phyloP scores from a whole-genome alignment of 2,888 invertebrate species.

The Notocelia uddmanniana region DNA sequence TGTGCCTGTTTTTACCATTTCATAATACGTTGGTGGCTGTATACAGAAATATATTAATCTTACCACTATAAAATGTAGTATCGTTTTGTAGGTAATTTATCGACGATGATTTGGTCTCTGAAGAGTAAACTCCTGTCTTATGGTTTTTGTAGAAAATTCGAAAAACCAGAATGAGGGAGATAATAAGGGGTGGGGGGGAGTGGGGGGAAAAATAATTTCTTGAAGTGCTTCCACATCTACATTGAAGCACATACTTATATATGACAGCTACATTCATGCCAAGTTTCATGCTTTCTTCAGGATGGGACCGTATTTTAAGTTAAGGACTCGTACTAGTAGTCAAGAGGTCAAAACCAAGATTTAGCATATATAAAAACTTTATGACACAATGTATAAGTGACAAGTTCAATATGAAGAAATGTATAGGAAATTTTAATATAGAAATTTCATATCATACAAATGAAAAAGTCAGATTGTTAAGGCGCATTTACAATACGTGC shows the following conservation, averaged over 20 bases:
- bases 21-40: conserved; percentile 36
- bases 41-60: conserved; percentile 13
- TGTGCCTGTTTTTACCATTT: conserved; percentile 39
- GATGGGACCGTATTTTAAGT: conserved; percentile 38
- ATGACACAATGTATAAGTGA: too few species aligned
- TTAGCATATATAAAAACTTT: too few species aligned
- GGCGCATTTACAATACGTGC: too few species aligned
- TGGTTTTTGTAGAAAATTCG: background rate
- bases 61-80: background rate
- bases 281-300: conserved; percentile 36
- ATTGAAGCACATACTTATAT: conserved; percentile 33
- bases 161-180: background rate
- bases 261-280: conserved; percentile 33
- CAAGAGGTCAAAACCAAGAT: too few species aligned
- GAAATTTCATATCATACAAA: too few species aligned
- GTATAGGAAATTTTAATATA: too few species aligned
- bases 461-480: too few species aligned
- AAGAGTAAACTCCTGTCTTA: conserved; percentile 6
- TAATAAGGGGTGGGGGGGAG: conserved; percentile 1
- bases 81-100: conserved; percentile 1
- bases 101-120: conserved; percentile 3
- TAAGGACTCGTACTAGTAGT: too few species aligned
- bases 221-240: background rate
- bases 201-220: conserved; percentile 8
- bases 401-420: too few species aligned